Percentiles rank a stretch among this genome's conserved stretches.
These are phyloP conservation scores for Liasis olivaceus DNA, from an alignment of 2,797 vertebrate genomes.

Conservation along the genomic window DNA sequence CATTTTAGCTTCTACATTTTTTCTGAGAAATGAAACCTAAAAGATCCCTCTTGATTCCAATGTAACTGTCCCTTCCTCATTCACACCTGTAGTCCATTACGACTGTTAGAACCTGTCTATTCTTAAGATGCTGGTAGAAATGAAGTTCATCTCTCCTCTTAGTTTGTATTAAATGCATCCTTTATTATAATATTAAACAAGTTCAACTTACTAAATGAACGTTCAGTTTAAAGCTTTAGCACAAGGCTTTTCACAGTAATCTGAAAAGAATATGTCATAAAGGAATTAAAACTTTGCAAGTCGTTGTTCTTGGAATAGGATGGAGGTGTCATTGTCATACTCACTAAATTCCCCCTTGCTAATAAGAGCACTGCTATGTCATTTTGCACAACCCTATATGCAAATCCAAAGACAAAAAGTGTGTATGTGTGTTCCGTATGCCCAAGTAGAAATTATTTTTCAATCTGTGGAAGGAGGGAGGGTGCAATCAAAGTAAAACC, in stretches of 20 bases:
- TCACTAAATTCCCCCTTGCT: not conserved
- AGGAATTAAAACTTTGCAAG: not conserved
- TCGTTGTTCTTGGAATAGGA: not conserved
- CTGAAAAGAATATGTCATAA: not conserved
- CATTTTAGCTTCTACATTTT: no score
- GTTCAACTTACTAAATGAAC: not conserved
- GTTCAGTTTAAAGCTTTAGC: not conserved
- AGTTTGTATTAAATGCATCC: not conserved
- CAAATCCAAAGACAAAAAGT: not conserved
- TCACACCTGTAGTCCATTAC: not conserved
- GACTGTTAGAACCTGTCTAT: not conserved
- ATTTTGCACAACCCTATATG: not conserved
- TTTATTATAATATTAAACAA: not conserved
- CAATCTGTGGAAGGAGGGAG: not conserved
- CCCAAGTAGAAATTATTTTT: not conserved
- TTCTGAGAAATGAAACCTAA: no score
- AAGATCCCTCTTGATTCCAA: no score
- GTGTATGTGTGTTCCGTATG: not conserved
- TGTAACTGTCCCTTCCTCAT: not conserved
- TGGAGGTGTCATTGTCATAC: not conserved
- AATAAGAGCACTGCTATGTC: not conserved
- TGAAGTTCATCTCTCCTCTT: not conserved
- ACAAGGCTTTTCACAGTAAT: not conserved
- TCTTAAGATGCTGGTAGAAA: not conserved
- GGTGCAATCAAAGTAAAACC: not conserved